These are phyloP conservation scores for Doryteuthis pealeii DNA, from an alignment of 1,140 invertebrate genomes.

Conservation along the genomic window DNA sequence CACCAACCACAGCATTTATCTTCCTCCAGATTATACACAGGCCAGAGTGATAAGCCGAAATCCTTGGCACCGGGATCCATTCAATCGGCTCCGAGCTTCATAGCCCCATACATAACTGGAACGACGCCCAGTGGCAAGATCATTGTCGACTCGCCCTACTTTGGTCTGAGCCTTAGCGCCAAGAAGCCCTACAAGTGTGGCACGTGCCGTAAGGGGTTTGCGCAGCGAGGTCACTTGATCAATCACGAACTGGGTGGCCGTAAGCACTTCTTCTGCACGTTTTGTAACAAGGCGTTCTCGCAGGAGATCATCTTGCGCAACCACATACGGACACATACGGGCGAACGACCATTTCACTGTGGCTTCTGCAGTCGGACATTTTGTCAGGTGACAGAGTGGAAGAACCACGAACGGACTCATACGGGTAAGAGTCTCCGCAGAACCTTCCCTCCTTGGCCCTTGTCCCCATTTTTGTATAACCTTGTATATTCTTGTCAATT, in stretches of 20 bases:
- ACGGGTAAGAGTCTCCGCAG: not conserved
- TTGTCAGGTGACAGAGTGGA: conserved; percentile 4
- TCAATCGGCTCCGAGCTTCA: too few relatives aligned
- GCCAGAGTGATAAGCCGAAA: too few relatives aligned
- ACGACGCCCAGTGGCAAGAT: not conserved
- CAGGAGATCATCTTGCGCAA: conserved; percentile 4
- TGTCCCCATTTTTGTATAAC: too few relatives aligned
- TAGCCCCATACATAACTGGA: too few relatives aligned
- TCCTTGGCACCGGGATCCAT: too few relatives aligned
- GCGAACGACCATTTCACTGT: not conserved
- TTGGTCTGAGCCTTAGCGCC: not conserved
- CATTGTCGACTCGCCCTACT: not conserved
- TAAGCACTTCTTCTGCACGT: conserved; percentile 3
- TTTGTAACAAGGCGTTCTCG: conserved; percentile 2
- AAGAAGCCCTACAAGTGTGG: conserved; percentile 2
- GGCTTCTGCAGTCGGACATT: not conserved
- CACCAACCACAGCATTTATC: too few relatives aligned
- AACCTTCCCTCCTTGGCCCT: too few relatives aligned
- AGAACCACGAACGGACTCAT: not conserved
- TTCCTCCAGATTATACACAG: too few relatives aligned
- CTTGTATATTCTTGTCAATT: too few relatives aligned
- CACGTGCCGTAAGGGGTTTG: conserved; percentile 1
- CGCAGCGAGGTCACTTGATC: not conserved
- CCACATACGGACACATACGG: not conserved
- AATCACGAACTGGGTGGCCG: not conserved